These are phyloP conservation scores for Hyphantria cunea DNA, from an alignment of 1,140 invertebrate species.

Conservation along the genomic window DNA sequence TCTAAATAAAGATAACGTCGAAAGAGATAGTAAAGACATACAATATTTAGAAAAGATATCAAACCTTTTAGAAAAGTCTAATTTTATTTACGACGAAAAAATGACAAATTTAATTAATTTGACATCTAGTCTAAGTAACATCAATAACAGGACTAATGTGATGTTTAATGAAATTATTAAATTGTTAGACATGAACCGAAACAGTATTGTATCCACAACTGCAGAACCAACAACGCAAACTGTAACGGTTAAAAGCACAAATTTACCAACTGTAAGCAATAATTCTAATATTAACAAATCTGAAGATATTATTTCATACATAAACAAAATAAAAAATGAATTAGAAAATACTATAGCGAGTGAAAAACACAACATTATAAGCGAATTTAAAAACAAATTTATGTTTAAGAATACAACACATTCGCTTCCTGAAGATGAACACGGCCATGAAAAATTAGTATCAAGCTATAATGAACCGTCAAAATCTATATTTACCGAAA, in stretches of 20 bases:
- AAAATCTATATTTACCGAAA: slow-evolving; percentile 38
- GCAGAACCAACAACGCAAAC: background rate
- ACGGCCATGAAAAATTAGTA: slow-evolving; percentile 29
- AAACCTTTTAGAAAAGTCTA: slow-evolving; percentile 17
- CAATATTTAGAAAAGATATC: slow-evolving; percentile 10
- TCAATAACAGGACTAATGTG: slow-evolving; percentile 32
- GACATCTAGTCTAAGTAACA: slow-evolving; percentile 16
- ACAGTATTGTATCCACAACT: background rate
- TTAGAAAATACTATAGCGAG: slow-evolving; percentile 31
- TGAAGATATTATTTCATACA: slow-evolving; percentile 29
- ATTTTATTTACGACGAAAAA: slow-evolving; percentile 8
- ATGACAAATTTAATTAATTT: slow-evolving; percentile 24
- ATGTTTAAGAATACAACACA: slow-evolving; percentile 15
- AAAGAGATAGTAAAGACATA: background rate
- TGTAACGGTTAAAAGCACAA: background rate
- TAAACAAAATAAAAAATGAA: slow-evolving; percentile 36
- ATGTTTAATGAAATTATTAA: slow-evolving; percentile 39
- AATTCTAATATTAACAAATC: slow-evolving; percentile 10
- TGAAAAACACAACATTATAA: slow-evolving; percentile 36
- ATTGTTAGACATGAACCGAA: slow-evolving; percentile 1
- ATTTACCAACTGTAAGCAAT: slow-evolving; percentile 1
- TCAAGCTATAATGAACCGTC: slow-evolving; percentile 12
- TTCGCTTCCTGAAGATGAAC: slow-evolving; percentile 15
- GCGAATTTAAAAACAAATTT: slow-evolving; percentile 35
- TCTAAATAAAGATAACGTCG: background rate